phyloP scores from a whole-genome alignment of 2,888 invertebrate genomes.

The Leptopilina syphax region DNA sequence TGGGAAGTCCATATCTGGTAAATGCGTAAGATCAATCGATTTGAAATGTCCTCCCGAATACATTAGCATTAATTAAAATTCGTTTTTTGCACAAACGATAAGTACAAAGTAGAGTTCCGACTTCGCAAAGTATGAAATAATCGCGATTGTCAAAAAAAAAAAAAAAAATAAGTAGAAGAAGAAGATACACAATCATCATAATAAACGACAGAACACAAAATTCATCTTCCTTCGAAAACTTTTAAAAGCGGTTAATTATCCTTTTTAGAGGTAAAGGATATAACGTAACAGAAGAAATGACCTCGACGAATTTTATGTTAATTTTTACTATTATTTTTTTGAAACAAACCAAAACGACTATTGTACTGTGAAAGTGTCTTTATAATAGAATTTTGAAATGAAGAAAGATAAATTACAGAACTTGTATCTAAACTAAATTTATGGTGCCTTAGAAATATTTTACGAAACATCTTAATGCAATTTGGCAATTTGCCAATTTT shows the following conservation, averaged over 20 bases:
- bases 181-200: background rate
- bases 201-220: background rate
- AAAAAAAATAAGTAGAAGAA: background rate
- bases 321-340: background rate
- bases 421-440: no score
- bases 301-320: background rate
- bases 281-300: background rate
- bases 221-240: conserved; percentile 3
- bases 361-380: no score
- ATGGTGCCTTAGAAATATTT: no score
- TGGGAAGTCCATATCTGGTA: conserved; percentile 2
- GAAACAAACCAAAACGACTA: no score
- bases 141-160: background rate
- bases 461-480: no score
- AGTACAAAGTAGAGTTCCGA: conserved; percentile 28
- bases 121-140: conserved; percentile 24
- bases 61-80: conserved; percentile 70
- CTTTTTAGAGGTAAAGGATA: background rate
- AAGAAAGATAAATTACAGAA: no score
- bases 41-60: conserved; percentile 56
- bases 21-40: conserved; percentile 39
- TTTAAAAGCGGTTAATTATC: conserved; percentile 24
- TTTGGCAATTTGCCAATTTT: no score
- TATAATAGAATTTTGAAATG: no score
- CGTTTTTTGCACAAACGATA: background rate